Base-by-base conservation (phyloP, 2,113 vertebrate species). In the Gallinago undulata region DNA sequence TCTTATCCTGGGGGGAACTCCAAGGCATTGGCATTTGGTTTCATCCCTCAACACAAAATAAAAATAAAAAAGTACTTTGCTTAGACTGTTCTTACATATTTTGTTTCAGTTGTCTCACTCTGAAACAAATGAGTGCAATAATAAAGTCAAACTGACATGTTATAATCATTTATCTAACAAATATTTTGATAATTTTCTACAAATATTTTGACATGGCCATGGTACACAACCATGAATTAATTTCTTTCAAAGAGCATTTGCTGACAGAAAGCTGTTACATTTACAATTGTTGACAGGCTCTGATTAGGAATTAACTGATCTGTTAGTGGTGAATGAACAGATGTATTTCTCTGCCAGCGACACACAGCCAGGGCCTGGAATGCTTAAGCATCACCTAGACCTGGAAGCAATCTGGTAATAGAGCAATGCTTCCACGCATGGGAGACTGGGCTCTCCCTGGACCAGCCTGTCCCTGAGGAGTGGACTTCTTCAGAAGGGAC, bases 211-310 rank as follows among this genome's bases (percentile, higher is more conserved):
- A 80, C 50, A 68, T 8, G 69, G 17, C 7, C 53, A 63, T 1
- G 0, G 19, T 63, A 48, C 0, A 0, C 10, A 4, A 45, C 12
- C 30, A 43, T n/a, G 13, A 91, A 68, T 91, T 66, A 3, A 19
- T 60, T 84, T 73, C 62, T 93, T 85, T 93, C 75, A 85, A 80
- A 51, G 18, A 68, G 2, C 33, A n/a, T 83, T 96, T 88, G 10
- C 70, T 88, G 79, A 53, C 27, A 60, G 78, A 73, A 73, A 82
- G 30, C 16, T 74, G 19, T 56, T 85, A 39, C 16, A 75, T 89
- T 60, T 39, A 35, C 45, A 37, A 18, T 13, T 63, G 24, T 45
- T 53, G 23, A 33, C 13, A 50, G 77, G 33, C 37, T 62, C 60
- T 41, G 24, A 41, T 66, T 69, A 77, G 50, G 70, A 83, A 92